phyloP scores from a whole-genome alignment of 2,888 invertebrate genomes.

The Scaptodrosophila latifasciaeformis region DNA sequence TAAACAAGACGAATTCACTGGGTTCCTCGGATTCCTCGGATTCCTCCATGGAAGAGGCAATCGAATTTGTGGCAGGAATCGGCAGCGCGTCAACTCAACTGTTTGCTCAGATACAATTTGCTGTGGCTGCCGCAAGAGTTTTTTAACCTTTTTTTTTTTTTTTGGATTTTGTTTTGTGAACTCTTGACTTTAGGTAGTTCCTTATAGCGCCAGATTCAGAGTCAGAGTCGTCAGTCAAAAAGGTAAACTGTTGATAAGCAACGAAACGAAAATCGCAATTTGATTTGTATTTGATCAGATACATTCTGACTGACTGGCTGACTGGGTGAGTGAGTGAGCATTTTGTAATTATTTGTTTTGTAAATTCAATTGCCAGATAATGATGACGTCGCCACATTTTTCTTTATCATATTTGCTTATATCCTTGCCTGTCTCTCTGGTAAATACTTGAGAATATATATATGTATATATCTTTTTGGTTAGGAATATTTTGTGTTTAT shows the following conservation, averaged over 20 bases:
- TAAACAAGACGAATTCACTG: slow-evolving; percentile 57
- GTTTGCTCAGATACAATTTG: slow-evolving; percentile 59
- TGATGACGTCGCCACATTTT: slow-evolving; percentile 41
- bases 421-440: not conserved
- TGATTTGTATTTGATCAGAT: slow-evolving; percentile 72
- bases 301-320: slow-evolving; percentile 23
- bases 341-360: slow-evolving; percentile 70
- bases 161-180: too few species aligned
- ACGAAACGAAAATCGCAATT: slow-evolving; percentile 62
- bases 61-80: slow-evolving; percentile 11
- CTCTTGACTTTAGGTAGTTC: slow-evolving; percentile 29
- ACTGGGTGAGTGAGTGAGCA: slow-evolving; percentile 26
- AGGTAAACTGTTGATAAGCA: slow-evolving; percentile 59
- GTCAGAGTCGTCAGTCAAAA: slow-evolving; percentile 6
- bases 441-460: slow-evolving; percentile 4
- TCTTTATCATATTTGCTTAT: not conserved
- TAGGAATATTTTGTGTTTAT: slow-evolving; percentile 30
- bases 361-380: slow-evolving; percentile 74
- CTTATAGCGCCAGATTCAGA: slow-evolving; percentile 38
- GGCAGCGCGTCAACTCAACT: slow-evolving; percentile 40
- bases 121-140: slow-evolving; percentile 56
- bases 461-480: slow-evolving; percentile 36
- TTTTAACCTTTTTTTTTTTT: slow-evolving; percentile 49
- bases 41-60: slow-evolving; percentile 32
- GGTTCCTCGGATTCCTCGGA: slow-evolving; percentile 19